Base-by-base conservation (phyloP, 37 sponge, comb jelly and placozoan genomes). In the Agelas oroides region DNA sequence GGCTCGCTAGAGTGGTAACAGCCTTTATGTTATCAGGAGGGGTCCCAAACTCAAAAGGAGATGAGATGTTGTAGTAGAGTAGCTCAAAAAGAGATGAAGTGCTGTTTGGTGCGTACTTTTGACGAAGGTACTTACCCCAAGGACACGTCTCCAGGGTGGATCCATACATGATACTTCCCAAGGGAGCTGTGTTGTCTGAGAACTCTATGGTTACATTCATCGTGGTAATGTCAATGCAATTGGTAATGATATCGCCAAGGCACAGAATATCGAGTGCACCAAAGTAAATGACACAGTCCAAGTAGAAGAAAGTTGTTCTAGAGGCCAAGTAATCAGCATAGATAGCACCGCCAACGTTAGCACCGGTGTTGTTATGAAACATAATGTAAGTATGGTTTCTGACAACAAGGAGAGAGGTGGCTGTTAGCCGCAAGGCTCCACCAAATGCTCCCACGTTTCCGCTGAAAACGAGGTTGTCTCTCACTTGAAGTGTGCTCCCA, bases 361-460 rank as follows among this genome's bases (percentile, higher is more conserved):
- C 37, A 3, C 57, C 89, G 2, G 56, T 53, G 65, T 89, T 89
- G 53, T 71, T 70, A 21, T 28, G 13, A 27, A 89, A 77, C 0
- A 14, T 25, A 13, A 77, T 8, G 21, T 53, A 6, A 33, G 78
- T 35, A 41, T 78, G 71, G 27, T 76, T 81, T 13, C 33, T 62
- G 21, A 88, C 33, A 12, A 82, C 32, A 1, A 88, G 20, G 25
- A 74, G 46, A 23, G 83, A 67, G 3, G 31, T 6, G 21, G 63
- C 36, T 2, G 25, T 23, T 16, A 89, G 46, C 6, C 61, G 23
- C 5, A 89, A 13, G 1, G 60, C 89, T 25, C 89, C 89, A 5
- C 84, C 89, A 76, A 60, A 71, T 17, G 77, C 53, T 24, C 52
- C 89, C 54, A 73, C 38, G 41, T 89, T 89, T 34, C 78, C 83